Evolutionary conservation across 1,140 invertebrate genomes (phyloP).

Genomic region (Drosophila pectinifera): DNA sequence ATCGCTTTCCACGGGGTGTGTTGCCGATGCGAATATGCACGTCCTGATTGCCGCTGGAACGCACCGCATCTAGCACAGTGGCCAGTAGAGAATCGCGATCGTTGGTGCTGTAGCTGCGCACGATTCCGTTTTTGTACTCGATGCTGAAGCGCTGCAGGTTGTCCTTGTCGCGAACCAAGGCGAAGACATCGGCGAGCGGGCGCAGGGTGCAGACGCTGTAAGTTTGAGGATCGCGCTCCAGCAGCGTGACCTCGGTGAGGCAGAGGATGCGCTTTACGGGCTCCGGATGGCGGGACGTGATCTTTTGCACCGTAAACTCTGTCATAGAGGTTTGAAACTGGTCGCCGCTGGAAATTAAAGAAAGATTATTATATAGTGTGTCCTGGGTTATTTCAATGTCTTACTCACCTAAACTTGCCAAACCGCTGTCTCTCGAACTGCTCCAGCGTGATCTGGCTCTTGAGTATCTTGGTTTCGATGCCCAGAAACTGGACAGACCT

Average conservation of each 20-base stretch:
- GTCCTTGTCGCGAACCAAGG: constrained; percentile 94
- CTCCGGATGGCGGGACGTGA: constrained; percentile 91
- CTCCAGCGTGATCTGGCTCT: constrained; percentile 92
- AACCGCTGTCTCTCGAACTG: constrained; percentile 94
- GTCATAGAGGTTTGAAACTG: constrained; percentile 95
- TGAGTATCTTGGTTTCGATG: constrained; percentile 92
- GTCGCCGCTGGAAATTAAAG: constrained; percentile 88
- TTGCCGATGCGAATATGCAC: constrained; percentile 96
- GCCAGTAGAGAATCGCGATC: constrained; percentile 97
- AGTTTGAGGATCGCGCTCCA: constrained; percentile 98
- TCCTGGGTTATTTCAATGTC: background rate
- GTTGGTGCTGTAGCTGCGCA: constrained; percentile 93
- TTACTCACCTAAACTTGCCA: constrained; percentile 94
- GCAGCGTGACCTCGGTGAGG: constrained; percentile 96
- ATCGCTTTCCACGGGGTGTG: constrained; percentile 93
- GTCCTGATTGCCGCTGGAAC: constrained; percentile 98
- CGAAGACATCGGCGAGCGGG: constrained; percentile 95
- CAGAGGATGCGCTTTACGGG: constrained; percentile 95
- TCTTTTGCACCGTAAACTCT: constrained; percentile 97
- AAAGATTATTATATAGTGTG: constrained; percentile 1
- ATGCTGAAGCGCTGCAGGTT: constrained; percentile 97
- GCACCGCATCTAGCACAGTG: constrained; percentile 97
- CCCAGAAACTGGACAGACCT: constrained; percentile 92
- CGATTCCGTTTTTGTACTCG: constrained; percentile 97
- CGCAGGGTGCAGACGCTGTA: constrained; percentile 95